A percentile compares a stretch with the other conserved stretches of the same genome.
phyloP scores from a whole-genome alignment of 2,113 vertebrate species.

The Grus americana region DNA sequence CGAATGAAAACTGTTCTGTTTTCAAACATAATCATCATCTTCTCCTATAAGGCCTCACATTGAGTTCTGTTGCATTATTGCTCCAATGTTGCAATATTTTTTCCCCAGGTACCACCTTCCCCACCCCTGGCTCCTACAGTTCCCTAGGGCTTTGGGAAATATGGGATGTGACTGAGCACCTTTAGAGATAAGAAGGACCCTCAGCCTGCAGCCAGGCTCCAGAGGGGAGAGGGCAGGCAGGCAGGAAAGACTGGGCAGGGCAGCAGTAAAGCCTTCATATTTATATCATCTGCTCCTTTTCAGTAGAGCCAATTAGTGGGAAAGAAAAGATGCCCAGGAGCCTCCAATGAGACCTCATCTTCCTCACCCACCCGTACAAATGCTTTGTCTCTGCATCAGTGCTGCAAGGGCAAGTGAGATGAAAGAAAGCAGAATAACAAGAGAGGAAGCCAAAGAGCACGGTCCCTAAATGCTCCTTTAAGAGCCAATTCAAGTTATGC shows the following conservation, averaged over 20 bases:
- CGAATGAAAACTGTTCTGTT: background rate
- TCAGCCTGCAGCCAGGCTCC: background rate
- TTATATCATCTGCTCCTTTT: background rate
- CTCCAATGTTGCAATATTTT: background rate
- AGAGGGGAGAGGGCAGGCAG: background rate
- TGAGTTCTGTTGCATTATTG: background rate
- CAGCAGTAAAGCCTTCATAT: background rate
- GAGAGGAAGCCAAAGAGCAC: background rate
- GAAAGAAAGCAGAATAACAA: conserved; percentile 77
- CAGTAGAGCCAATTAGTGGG: background rate
- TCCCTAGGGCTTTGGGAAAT: background rate
- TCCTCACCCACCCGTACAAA: background rate
- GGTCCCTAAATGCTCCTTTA: background rate
- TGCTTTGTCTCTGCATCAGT: background rate
- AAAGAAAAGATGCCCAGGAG: background rate
- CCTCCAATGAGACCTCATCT: background rate
- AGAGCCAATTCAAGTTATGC: background rate
- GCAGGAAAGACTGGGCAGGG: background rate
- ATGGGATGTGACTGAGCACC: background rate
- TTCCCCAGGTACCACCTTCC: background rate
- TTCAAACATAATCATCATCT: background rate
- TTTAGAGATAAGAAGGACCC: background rate
- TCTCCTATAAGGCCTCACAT: background rate
- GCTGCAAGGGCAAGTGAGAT: conserved; percentile 57
- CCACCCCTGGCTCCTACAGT: background rate